Evolutionary conservation across 2,888 invertebrate species (phyloP), one percentile per base, ranked within the genome.

Genomic region (Eucriotettix oculatus): DNA sequence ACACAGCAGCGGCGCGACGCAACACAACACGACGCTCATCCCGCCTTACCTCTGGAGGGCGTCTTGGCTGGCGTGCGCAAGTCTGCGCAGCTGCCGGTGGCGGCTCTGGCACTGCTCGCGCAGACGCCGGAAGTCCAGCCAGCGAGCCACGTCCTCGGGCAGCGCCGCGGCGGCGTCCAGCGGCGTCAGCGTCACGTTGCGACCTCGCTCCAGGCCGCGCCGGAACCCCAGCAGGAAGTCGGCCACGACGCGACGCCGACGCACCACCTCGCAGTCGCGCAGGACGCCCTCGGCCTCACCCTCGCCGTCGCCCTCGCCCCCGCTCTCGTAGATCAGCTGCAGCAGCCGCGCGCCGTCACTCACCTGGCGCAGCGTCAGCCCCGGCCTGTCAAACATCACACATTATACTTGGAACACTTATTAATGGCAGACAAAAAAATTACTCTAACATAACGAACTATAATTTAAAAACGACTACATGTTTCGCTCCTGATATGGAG

Each of bases 291-390:
- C 76, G 67, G 77, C 77, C 59, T 84, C 74, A 69, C 79, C 81
- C 70, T 86, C 85, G 71, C 86, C 86, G 73, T 86, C 85, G 69
- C 80, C 76, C 9, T 86, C 74, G 66, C 79, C 78, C 67, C 77
- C 76, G 67, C 77, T 77, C 58, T 80, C 75, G 75, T 84, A 85
- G 66, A 86, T 85, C 44, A 85, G 72, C 73, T 86, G 85, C 56
- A 86, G 78, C 71, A 86, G 78, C 72, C 82, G 81, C 66, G 76
- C 75, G 60, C 84, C 84, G 69, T 84, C 82, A n/a, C 83, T 80
- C 65, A 86, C 73, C 71, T 86, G 84, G 17, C 84, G 80, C 40
- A 85, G 77, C 65, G 77, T 78, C 29, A 85, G 70, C 1, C 55
- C 55, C n/a, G 17, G 55, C 55, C 55, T 55, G 55, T 12, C 1